Conservation (phyloP, 1,140 invertebrate genomes). For the Penaeus chinensis region DNA sequence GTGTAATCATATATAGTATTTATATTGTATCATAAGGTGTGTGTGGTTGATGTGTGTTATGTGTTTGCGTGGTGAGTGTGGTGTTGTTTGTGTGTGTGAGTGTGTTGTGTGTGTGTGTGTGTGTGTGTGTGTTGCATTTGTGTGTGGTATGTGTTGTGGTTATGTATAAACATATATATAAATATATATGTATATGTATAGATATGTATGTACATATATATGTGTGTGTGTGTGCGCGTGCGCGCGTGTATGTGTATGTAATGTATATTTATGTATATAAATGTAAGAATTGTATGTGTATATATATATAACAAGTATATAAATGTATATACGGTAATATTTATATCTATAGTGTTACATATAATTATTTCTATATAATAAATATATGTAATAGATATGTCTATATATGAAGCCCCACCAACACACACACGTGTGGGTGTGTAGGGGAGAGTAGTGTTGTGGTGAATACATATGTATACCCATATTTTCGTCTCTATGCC, state of each 20-base stretch:
- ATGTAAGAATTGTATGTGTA: neutral
- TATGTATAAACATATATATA: neutral
- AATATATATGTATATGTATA: neutral
- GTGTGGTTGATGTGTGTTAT: too few species aligned
- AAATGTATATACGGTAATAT: neutral
- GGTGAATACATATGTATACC: too few species aligned
- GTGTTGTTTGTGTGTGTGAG: too few species aligned
- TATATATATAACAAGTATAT: slow-evolving; percentile 1
- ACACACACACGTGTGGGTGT: neutral
- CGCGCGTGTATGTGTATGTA: neutral
- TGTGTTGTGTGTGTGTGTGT: too few species aligned
- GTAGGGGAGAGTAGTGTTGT: neutral
- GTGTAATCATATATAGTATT: too few species aligned
- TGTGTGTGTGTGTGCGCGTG: neutral
- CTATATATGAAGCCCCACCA: neutral
- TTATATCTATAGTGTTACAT: neutral
- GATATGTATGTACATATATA: neutral
- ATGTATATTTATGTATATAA: slow-evolving; percentile 20
- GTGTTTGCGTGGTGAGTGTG: too few species aligned
- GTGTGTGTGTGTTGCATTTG: neutral
- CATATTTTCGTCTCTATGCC: too few species aligned
- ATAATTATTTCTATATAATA: neutral
- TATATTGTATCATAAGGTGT: too few species aligned
- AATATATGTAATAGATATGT: neutral
- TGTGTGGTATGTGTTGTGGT: neutral